Base-by-base conservation (phyloP, 2,113 vertebrate genomes). In the Panthera uncia region DNA sequence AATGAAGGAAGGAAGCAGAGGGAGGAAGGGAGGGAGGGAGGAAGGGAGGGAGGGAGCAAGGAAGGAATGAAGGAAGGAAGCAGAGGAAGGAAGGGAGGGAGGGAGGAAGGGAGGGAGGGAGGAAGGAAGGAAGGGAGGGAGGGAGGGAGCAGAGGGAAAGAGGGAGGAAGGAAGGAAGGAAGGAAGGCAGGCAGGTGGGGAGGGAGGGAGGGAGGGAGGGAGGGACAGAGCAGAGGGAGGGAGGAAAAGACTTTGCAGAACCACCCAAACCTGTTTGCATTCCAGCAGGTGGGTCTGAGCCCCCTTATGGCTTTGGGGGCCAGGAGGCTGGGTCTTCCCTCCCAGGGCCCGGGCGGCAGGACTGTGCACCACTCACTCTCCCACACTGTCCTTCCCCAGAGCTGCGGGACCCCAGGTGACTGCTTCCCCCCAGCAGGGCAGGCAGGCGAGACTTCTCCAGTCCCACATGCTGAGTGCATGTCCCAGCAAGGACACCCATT, bases 301-400 rank as follows among this genome's bases (percentile, higher is more conserved):
- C 29, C 45, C 19, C 63, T 19, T 7, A 48, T 18, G 55, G 55
- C 86, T 63, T 48, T 13, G 33, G 10, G 83, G 69, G 36, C 27
- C 12, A 14, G 80, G 27, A 8, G 19, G 69, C 48, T 57, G 69
- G 29, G 18, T 38, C n/a, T 83, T 50, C 68, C 45, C 12, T 83
- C n/a, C 4, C 74, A 50, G 65, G 36, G 33, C 6, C n/a, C 18
- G 6, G 23, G 69, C 0, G 0, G 2, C 29, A 13, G 7, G 38
- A 57, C 9, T 16, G 23, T 9, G 10, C 5, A 31, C 71, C 38
- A 3, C 7, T 29, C 38, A 1, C 3, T 13, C 4, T 31, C 29
- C 79, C 19, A 0, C 50, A 13, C 19, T 8, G 23, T 78, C 65
- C 48, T 41, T 57, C 78, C 29, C 11, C 18, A 66, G 29, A 36